Conservation (phyloP, 2,888 invertebrate genomes). For the Brachypalpus laphriformis region DNA sequence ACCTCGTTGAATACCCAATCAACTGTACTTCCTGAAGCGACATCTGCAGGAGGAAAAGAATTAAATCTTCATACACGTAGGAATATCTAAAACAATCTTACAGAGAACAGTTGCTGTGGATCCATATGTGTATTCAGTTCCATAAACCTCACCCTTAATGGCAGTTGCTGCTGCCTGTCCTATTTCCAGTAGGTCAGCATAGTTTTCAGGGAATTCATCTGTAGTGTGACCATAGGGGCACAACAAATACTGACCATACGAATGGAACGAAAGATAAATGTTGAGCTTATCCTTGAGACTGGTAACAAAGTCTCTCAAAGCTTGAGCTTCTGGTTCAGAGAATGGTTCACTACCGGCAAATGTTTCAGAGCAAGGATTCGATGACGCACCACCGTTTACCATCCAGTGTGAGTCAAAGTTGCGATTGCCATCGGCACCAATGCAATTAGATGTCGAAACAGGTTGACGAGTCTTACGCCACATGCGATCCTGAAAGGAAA, state of each 20-base stretch:
- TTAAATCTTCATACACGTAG: background rate
- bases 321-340: slow-evolving; percentile 85
- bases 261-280: slow-evolving; percentile 86
- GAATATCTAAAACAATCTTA: slow-evolving; percentile 77
- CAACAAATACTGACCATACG: slow-evolving; percentile 86
- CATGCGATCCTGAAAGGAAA: slow-evolving; percentile 84
- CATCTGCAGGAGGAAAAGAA: slow-evolving; percentile 78
- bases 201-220: slow-evolving; percentile 83
- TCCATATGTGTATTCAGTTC: slow-evolving; percentile 84
- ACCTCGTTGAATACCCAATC: slow-evolving; percentile 85
- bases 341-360: slow-evolving; percentile 84
- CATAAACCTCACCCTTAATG: slow-evolving; percentile 82
- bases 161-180: slow-evolving; percentile 84
- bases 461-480: slow-evolving; percentile 88
- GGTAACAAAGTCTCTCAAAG: slow-evolving; percentile 83
- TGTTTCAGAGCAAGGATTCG: slow-evolving; percentile 81
- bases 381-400: slow-evolving; percentile 83
- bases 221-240: slow-evolving; percentile 85
- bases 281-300: slow-evolving; percentile 82
- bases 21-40: slow-evolving; percentile 82
- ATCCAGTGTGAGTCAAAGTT: slow-evolving; percentile 81
- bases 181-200: slow-evolving; percentile 82
- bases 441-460: slow-evolving; percentile 78
- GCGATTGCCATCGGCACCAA: slow-evolving; percentile 81
- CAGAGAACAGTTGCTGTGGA: slow-evolving; percentile 85